A percentile compares a stretch with the other conserved stretches of the same genome.
Evolutionary conservation across 1,140 invertebrate genomes (phyloP).

Genomic region (Cyclina sinensis): DNA sequence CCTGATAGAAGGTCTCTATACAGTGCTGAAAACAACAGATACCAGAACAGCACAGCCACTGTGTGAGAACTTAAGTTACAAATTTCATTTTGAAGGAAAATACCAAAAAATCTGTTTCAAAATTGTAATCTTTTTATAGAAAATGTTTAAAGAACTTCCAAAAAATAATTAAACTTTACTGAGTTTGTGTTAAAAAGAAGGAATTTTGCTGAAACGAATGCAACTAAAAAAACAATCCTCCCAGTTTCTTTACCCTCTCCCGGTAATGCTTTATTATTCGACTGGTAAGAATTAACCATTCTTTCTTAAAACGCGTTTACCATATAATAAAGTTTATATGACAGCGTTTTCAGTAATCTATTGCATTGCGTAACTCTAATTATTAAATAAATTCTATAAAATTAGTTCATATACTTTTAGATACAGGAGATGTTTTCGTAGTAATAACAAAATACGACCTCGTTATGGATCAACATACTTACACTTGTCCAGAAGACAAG

Average conservation of each 20-base stretch:
- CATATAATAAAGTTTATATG: not conserved
- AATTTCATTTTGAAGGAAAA: not conserved
- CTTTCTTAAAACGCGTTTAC: too few species aligned
- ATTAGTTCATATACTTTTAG: not conserved
- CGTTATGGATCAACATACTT: not conserved
- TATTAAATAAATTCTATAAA: too few species aligned
- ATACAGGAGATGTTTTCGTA: conserved; percentile 16
- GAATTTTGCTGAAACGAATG: too few species aligned
- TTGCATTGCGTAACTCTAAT: too few species aligned
- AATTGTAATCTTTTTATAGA: not conserved
- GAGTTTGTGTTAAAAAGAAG: too few species aligned
- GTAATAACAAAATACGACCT: conserved; percentile 50
- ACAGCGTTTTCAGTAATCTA: too few species aligned
- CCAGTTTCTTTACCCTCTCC: too few species aligned
- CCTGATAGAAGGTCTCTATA: conserved; percentile 14
- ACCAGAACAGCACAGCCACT: not conserved
- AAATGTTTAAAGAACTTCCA: too few species aligned
- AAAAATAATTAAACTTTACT: too few species aligned
- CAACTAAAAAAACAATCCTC: not conserved
- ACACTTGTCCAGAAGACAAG: not conserved
- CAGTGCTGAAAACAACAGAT: not conserved
- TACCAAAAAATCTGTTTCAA: not conserved
- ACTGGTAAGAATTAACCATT: not conserved
- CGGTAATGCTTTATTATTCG: too few species aligned
- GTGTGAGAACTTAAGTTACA: not conserved